phyloP scores from a whole-genome alignment of 2,797 vertebrate species.

The Adelosebastes latens region DNA sequence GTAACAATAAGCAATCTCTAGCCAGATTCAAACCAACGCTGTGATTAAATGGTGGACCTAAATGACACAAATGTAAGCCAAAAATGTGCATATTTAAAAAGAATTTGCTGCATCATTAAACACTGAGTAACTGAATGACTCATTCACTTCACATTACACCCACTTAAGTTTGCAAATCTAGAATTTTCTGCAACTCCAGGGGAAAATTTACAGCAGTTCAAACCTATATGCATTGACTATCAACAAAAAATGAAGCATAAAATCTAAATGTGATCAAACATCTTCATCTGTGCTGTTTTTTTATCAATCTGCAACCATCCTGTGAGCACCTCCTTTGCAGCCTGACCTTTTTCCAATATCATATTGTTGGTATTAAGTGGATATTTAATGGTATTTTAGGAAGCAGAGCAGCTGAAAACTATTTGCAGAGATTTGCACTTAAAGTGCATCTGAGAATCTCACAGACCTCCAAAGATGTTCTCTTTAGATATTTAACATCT shows the following conservation, averaged over 20 bases:
- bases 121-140: background rate
- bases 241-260: background rate
- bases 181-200: background rate
- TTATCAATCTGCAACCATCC: background rate
- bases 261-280: background rate
- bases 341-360: background rate
- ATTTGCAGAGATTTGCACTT: conserved; percentile 44
- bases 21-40: background rate
- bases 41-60: background rate
- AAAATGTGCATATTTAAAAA: background rate
- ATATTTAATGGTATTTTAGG: background rate
- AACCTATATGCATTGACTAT: background rate
- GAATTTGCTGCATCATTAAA: background rate
- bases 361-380: background rate
- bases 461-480: conserved; percentile 28
- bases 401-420: conserved; percentile 43
- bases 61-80: background rate
- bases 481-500: background rate
- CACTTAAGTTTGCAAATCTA: background rate
- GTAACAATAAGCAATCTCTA: background rate
- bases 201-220: background rate
- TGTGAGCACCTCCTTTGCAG: background rate
- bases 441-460: conserved; percentile 21
- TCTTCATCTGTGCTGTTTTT: background rate
- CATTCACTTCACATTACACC: background rate